Base-by-base conservation (phyloP, 2,888 invertebrate species). In the Desoria tigrina region DNA sequence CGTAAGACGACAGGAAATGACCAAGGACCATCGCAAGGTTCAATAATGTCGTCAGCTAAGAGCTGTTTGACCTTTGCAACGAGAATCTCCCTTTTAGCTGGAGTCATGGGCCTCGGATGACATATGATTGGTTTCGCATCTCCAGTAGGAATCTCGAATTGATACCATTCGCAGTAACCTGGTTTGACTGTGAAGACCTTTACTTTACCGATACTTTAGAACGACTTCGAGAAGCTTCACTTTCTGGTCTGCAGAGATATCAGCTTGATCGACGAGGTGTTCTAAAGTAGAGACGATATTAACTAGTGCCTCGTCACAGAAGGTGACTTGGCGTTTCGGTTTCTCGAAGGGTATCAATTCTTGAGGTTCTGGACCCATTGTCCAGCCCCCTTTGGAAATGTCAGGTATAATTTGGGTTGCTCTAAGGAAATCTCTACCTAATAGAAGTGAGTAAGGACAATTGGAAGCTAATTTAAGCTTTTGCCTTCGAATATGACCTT, bases 111-210 rank as follows among this genome's bases (percentile, higher is more conserved):
- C 6, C 21, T 21, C 18, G 9, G 11, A 14, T 26, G 16, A 11
- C 23, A n/a, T 11, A 9, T 54, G 6, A 54, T 26, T 11, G 54
- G 54, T 9, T 11, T 14, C 9, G 11, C 11, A 54, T 54, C 27
- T 7, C 54, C 54, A 11, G 54, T 54, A 16, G 2, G 51, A 37
- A 61, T 61, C 2, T 28, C 18, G 42, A 51, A 51, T 21, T 54
- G 53, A 54, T 39, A 61, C 9, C 50, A 26, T 26, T 28, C 26
- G 54, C 61, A 61, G 4, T 28, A 28, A 2, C 61, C 61, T 23
- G 61, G 61, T 11, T 24, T 28, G 23, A 28, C 27, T 2, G 61
- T 18, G 16, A 61, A 61, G 1, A 61, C 45, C 32, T 61, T 42
- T n/a, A n/a, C n/a, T n/a, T n/a, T n/a, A n/a, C n/a, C 28, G 2